Evolutionary conservation across 2,113 vertebrate genomes (phyloP).

Genomic region (Urocitellus parryii): DNA sequence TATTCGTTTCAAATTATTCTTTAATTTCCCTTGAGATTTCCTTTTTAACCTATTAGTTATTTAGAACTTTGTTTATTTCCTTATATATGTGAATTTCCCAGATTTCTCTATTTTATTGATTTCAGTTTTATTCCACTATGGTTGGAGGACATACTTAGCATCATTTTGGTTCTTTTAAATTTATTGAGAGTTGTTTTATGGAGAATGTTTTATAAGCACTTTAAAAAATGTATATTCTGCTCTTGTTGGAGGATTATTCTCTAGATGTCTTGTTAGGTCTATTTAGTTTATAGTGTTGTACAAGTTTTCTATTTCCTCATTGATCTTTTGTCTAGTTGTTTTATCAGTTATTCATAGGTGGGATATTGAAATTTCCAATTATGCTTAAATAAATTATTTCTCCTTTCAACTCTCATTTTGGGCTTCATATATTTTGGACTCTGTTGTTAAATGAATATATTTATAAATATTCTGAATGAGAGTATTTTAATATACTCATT

Average conservation of each 20-base stretch:
- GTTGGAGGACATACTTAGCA: neutral
- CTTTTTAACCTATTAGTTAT: too few relatives aligned
- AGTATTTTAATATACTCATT: neutral
- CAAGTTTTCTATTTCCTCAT: neutral
- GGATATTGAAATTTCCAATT: neutral
- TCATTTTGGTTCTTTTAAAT: neutral
- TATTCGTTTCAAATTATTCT: too few relatives aligned
- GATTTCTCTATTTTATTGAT: too few relatives aligned
- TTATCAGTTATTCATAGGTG: neutral
- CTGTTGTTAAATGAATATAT: neutral
- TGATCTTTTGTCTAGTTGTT: neutral
- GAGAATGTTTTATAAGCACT: too few relatives aligned
- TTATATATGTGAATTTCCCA: too few relatives aligned
- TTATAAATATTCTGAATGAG: neutral
- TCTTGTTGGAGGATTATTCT: neutral
- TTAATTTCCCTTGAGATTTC: too few relatives aligned
- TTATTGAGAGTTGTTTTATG: neutral
- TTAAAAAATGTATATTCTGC: neutral
- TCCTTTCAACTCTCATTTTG: neutral
- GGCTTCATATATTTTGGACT: neutral
- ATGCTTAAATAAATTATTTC: neutral
- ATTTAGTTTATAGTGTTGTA: neutral
- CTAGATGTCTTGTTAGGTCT: neutral
- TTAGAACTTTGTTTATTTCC: too few relatives aligned
- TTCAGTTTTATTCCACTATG: neutral